Conservation (phyloP, 2,797 vertebrate genomes). For the Molossus alvarezi region DNA sequence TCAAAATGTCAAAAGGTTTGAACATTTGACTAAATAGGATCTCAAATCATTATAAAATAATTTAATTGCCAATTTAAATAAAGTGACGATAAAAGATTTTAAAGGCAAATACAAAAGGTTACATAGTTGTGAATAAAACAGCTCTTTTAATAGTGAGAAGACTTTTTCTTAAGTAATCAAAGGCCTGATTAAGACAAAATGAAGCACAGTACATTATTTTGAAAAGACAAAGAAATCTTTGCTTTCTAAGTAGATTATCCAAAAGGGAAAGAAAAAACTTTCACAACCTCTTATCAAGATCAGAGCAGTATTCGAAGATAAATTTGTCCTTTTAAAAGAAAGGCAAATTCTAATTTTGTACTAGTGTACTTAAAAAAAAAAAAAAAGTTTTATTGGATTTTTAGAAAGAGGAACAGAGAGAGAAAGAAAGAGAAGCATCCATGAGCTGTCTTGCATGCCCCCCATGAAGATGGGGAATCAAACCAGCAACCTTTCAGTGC, state of each 20-base stretch:
- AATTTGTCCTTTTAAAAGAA: not conserved
- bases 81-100: not conserved
- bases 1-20: conserved; percentile 33
- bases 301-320: not conserved
- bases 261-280: not conserved
- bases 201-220: not conserved
- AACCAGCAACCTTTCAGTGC: no score
- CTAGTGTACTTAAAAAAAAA: not conserved
- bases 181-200: not conserved
- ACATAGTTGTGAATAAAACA: not conserved
- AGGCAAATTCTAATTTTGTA: not conserved
- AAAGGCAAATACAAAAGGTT: not conserved
- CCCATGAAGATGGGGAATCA: no score
- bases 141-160: not conserved
- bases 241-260: not conserved
- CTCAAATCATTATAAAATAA: not conserved
- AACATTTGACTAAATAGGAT: not conserved
- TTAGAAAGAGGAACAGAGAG: no score
- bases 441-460: no score
- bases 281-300: not conserved
- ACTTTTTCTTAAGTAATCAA: not conserved
- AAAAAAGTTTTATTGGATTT: no score
- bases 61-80: not conserved
- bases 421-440: no score
- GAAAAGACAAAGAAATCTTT: not conserved